Percentiles rank a stretch among this genome's conserved stretches.
phyloP scores from a whole-genome alignment of 2,888 invertebrate genomes.

The Rotaria magnacalcarata region DNA sequence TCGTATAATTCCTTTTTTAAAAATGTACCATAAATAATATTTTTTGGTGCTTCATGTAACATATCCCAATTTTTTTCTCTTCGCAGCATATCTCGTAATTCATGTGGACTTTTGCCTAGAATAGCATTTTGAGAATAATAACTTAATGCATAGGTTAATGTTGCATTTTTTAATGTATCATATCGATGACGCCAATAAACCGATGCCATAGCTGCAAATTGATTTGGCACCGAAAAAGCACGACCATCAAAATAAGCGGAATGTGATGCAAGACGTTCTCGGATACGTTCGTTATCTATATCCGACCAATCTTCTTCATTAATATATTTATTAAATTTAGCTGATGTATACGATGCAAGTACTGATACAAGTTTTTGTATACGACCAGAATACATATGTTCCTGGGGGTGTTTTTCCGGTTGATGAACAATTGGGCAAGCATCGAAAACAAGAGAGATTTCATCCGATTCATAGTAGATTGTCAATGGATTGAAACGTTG shows the following conservation, averaged over 20 bases:
- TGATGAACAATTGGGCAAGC: background rate
- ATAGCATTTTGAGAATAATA: background rate
- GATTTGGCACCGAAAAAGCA: slow-evolving; percentile 17
- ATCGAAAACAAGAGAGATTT: background rate
- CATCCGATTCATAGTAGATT: background rate
- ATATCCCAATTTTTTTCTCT: slow-evolving; percentile 6
- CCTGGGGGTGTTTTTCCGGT: background rate
- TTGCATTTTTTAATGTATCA: slow-evolving; percentile 28
- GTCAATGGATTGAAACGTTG: slow-evolving; percentile 17
- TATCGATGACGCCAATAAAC: slow-evolving; percentile 34
- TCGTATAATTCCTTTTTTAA: slow-evolving; percentile 33
- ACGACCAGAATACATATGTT: slow-evolving; percentile 34
- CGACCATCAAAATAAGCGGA: slow-evolving; percentile 7
- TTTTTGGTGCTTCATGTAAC: background rate
- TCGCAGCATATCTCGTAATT: background rate
- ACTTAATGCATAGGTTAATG: slow-evolving; percentile 32
- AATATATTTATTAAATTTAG: slow-evolving; percentile 24
- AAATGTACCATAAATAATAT: slow-evolving; percentile 23
- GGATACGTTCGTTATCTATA: background rate
- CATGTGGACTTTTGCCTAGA: slow-evolving; percentile 16
- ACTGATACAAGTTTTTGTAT: slow-evolving; percentile 24
- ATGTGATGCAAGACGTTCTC: background rate
- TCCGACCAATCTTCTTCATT: slow-evolving; percentile 16
- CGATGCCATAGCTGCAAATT: background rate
- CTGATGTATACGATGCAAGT: slow-evolving; percentile 2